A percentile compares a stretch with the other conserved stretches of the same genome.
These are phyloP conservation scores for Dreissena polymorpha DNA, from an alignment of 1,140 invertebrate species.

Conservation along the genomic window DNA sequence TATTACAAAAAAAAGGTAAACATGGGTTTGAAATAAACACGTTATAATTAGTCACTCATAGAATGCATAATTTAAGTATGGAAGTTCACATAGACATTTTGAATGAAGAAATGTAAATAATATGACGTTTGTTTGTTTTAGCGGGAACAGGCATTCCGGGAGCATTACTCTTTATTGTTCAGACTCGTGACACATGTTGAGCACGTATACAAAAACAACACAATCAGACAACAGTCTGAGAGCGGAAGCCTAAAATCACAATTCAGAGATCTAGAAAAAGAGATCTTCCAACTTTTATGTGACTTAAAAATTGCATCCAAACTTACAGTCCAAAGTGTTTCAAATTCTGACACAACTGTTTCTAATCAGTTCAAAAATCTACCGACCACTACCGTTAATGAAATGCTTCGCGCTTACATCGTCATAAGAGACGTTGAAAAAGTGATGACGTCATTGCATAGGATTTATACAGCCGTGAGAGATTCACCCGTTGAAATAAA, in stretches of 20 bases:
- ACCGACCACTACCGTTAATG: not conserved
- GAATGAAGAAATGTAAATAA: too few species aligned
- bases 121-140: conserved; percentile 22
- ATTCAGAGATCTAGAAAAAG: conserved; percentile 1
- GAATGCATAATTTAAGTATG: too few species aligned
- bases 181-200: conserved; percentile 23
- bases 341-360: too few species aligned
- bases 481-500: not conserved
- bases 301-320: conserved; percentile 19
- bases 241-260: conserved; percentile 3
- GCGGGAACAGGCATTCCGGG: not conserved
- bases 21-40: too few species aligned
- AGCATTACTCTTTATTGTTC: conserved; percentile 15
- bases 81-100: too few species aligned
- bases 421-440: not conserved
- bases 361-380: too few species aligned
- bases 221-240: not conserved
- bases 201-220: conserved; percentile 3
- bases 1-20: too few species aligned
- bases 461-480: not conserved
- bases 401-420: not conserved
- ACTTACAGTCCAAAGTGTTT: too few species aligned
- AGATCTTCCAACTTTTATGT: conserved; percentile 21
- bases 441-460: not conserved
- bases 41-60: too few species aligned